These are phyloP conservation scores for Philopedon plagiatum DNA, from an alignment of 2,888 invertebrate genomes.

Conservation along the genomic window DNA sequence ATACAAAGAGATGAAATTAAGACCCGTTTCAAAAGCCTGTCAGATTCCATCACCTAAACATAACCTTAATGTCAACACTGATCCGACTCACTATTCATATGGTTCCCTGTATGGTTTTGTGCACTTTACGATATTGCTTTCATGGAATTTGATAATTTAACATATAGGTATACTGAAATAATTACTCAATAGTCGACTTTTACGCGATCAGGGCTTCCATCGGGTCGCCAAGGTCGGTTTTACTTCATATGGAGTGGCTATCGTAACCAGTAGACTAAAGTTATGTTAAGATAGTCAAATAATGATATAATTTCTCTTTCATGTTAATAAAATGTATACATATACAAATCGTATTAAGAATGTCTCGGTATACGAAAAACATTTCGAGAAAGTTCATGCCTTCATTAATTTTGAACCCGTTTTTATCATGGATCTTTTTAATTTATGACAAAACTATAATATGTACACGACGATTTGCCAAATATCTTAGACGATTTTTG, in stretches of 20 bases:
- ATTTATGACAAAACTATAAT: too few species aligned
- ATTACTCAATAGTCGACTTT: slow-evolving; percentile 36
- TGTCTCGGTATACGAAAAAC: too few species aligned
- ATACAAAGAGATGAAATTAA: slow-evolving; percentile 25
- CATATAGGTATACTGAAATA: slow-evolving; percentile 40
- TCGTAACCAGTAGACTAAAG: too few species aligned
- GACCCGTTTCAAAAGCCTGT: slow-evolving; percentile 6
- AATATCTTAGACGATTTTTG: too few species aligned
- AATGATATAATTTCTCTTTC: too few species aligned
- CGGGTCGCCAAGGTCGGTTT: slow-evolving; percentile 31
- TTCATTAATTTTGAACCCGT: too few species aligned
- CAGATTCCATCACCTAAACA: slow-evolving; percentile 11
- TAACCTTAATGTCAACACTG: background rate
- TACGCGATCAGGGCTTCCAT: slow-evolving; percentile 33
- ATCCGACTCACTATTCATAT: slow-evolving; percentile 15
- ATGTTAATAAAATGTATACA: too few species aligned
- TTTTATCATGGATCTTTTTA: too few species aligned
- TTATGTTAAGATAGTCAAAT: slow-evolving; percentile 5
- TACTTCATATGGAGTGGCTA: slow-evolving; percentile 14
- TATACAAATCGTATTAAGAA: too few species aligned
- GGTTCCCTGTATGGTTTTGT: slow-evolving; percentile 40
- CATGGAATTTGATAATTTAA: slow-evolving; percentile 47
- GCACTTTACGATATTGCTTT: slow-evolving; percentile 37
- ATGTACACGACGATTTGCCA: too few species aligned
- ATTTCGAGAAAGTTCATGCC: too few species aligned